These are phyloP conservation scores for Tetragnatha montana DNA, from an alignment of 2,888 invertebrate species.

Conservation along the genomic window DNA sequence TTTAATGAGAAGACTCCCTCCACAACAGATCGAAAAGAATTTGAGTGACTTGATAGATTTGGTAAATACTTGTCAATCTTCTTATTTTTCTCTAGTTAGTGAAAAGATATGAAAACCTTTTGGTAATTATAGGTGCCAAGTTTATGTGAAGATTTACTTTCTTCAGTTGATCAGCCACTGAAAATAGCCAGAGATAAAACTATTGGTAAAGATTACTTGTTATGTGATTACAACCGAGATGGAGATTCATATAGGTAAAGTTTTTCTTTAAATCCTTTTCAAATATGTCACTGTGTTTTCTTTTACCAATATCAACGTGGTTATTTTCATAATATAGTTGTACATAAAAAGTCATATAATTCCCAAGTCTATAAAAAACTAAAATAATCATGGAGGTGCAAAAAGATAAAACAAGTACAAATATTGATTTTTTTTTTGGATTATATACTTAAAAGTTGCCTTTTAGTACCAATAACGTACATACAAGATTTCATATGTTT, in stretches of 20 bases:
- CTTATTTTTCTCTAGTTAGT: not conserved
- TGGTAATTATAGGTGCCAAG: conserved; percentile 82
- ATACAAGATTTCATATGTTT: no score
- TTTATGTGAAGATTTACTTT: conserved; percentile 96
- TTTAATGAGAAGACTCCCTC: conserved; percentile 98
- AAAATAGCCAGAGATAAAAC: conserved; percentile 95
- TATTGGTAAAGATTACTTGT: conserved; percentile 95
- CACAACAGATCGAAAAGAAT: conserved; percentile 99
- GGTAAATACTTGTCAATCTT: conserved; percentile 74
- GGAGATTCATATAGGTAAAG: conserved; percentile 94
- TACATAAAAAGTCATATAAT: no score
- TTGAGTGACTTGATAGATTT: conserved; percentile 97
- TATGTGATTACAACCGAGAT: conserved; percentile 99
- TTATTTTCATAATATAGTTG: no score
- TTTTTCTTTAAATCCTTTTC: not conserved
- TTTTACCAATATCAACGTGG: not conserved
- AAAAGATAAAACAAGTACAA: no score
- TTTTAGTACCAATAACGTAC: no score
- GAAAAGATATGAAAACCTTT: not conserved
- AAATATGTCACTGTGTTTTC: not conserved
- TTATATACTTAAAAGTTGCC: no score
- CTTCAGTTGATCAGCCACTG: conserved; percentile 97
- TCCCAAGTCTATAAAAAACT: no score
- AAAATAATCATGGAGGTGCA: no score
- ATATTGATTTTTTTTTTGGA: no score